Base-by-base conservation (phyloP, 2,888 invertebrate species). In the Hydrotaea cyrtoneurina region DNA sequence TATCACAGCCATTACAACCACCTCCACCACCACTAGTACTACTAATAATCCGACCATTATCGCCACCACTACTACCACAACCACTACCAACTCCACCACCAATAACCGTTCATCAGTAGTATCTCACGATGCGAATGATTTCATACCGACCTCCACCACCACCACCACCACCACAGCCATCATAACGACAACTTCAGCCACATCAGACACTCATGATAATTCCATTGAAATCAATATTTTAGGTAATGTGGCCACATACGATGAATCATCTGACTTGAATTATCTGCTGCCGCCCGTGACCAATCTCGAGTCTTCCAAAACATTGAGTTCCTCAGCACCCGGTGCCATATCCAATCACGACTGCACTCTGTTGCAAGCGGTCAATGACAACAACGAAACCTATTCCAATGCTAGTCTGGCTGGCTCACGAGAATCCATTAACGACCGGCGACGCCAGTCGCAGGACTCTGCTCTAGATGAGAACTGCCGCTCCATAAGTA, bases 271-370 rank as follows among this genome's bases (percentile, higher is more conserved):
- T 13, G 90, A 91, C 75, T 81, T 91, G 21, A 92, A 90, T 83
- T 90, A 89, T 74, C 87, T 93, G 7, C 86, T 93, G 50, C 89
- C 89, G 21, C 91, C 91, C 69, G 90, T 91, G 36, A 89, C 89
- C 59, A 91, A 95, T 90, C 93, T 97, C 91, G 95, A 96, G 89
- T 93, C 95, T 5, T 95, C 96, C 21, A 94, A 95, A 90, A 94
- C 95, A 0, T 93, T 97, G 90, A 97, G 97, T 87, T 95, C 95
- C 93, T 97, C 97, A 0, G 97, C 97, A 0, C 97, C 97, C 0
- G 96, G 97, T 79, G 97, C 97, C 69, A 97, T 97, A 88, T 92
- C 92, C 3, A 92, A 92, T 86, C 91, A 92, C 39, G 91, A 92
- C 46, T 69, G 69, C 17, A 69, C 39, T 2, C 19, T 85, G 46